Conservation (phyloP, 2,888 invertebrate genomes). For the Lithophane leautieri region DNA sequence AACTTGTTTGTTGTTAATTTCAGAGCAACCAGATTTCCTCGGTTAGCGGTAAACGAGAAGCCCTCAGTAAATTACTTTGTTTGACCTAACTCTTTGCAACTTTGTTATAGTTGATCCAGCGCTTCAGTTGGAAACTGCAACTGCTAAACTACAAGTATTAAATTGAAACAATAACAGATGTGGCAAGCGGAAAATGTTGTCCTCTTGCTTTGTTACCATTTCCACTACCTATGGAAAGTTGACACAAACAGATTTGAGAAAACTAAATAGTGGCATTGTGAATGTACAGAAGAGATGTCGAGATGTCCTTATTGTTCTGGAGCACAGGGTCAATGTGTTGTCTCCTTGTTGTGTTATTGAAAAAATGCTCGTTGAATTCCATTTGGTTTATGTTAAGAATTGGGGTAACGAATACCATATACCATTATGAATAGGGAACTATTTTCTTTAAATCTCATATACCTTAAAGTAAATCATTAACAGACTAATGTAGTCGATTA, state of each 20-base stretch:
- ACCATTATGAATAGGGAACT: background rate
- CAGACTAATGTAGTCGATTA: background rate
- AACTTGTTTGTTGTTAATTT: conserved; percentile 57
- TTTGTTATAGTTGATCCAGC: conserved; percentile 34
- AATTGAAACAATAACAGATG: conserved; percentile 39
- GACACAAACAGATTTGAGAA: conserved; percentile 20
- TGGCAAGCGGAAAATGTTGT: conserved; percentile 11
- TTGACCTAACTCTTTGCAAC: conserved; percentile 27
- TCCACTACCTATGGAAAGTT: conserved; percentile 9
- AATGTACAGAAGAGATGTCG: background rate
- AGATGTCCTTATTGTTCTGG: conserved; percentile 14
- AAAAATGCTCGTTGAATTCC: conserved; percentile 1
- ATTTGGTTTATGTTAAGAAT: conserved; percentile 14
- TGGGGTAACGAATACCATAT: background rate
- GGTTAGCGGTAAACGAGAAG: conserved; percentile 15
- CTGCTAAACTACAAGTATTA: conserved; percentile 21
- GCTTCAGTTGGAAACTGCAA: conserved; percentile 26
- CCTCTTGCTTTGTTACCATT: conserved; percentile 20
- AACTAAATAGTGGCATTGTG: conserved; percentile 13
- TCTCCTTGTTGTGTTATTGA: background rate
- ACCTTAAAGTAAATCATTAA: background rate
- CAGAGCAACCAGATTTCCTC: conserved; percentile 34
- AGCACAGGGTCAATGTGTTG: background rate
- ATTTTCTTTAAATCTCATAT: background rate
- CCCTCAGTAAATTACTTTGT: conserved; percentile 34